Base-by-base conservation (phyloP, 1,140 invertebrate genomes). In the Phenacoccus solenopsis region DNA sequence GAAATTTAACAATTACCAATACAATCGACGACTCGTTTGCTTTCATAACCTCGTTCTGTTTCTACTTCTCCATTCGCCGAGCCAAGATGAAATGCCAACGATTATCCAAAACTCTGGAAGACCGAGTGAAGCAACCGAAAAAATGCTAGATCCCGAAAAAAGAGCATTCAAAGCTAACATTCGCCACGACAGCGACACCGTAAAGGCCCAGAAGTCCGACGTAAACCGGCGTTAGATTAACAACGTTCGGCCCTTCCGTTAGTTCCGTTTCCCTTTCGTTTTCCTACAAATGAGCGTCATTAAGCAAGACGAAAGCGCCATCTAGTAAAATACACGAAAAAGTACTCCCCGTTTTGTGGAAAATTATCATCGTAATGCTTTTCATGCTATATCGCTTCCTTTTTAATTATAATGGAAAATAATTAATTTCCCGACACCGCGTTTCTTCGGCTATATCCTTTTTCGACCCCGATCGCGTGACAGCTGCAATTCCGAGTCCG, bases 351-450 rank as follows among this genome's bases (percentile, higher is more conserved):
- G 38, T 49, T 49, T 49, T 49, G 59, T 64, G 59, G 59, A 20
- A 64, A 64, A 64, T 64, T 64, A 64, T 64, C 25, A 64, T 64
- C 59, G 59, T 64, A 64, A 64, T 64, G 59, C 59, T 64, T 64
- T 64, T 64, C 59, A 64, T 64, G 59, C 22, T 24, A 27, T 64
- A 64, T 64, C 25, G 59, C 59, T 64, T 64, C 59, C 25, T 64
- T 64, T 64, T 64, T 27, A 64, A 64, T 64, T 64, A 64, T 64
- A 64, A 64, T 64, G 59, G 59, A 64, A 64, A 64, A 64, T 64
- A 64, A 64, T 64, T 64, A 64, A 64, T 64, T 64, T 64, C 25
- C 59, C 59, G 59, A 64, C 59, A 24, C 59, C 12, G 59, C 25
- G 10, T 64, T 3, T 10, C 20, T 64, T 27, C 21, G 22, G 22